Evolutionary conservation across 2,797 vertebrate genomes (phyloP), one percentile per base, ranked within the genome.

Genomic region (Cetoscarus ocellatus): DNA sequence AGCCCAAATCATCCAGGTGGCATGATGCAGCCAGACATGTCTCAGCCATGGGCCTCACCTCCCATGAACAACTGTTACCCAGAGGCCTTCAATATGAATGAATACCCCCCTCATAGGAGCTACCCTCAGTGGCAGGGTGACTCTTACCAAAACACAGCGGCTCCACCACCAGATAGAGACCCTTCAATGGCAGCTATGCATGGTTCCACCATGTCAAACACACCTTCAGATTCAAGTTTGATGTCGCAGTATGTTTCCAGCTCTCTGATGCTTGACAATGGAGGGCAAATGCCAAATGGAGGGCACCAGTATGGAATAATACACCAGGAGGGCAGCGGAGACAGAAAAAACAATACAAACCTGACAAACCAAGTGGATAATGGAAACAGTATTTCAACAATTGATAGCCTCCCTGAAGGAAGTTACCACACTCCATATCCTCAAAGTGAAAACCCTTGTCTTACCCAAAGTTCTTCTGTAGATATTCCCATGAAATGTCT

Each of bases 31-130:
- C 90, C 95, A 73, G 96, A 98, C 68, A 91, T 93, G 86, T 88
- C 91, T 44, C 91, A 96, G 73, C 86, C 96, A 42, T 99, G 98
- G 94, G 84, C 92, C 64, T 94, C 97, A 56, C 93, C 96, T 60
- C 77, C 92, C 6, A 70, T 92, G 72, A 94, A 91, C 79, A 93
- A 92, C 52, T 89, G 87, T 73, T 94, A 92, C 90, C 86, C 93
- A 77, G 92, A 91, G 76, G 70, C 82, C 86, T 93, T 91, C 72
- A 91, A 90, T 57, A 82, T 90, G 75, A 93, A 89, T 54, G 91
- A 93, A 7, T 95, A 91, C 73, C 84, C 92, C 47, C 18, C 91
- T 55, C 91, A 39, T 39, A 39, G 92, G 55, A 88, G 79, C 80
- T 94, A 91, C 58, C 82, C 90, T 61, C 90, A 88, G 0, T 94